Base-by-base conservation (phyloP, 2,797 vertebrate species). In the Cuculus canorus region DNA sequence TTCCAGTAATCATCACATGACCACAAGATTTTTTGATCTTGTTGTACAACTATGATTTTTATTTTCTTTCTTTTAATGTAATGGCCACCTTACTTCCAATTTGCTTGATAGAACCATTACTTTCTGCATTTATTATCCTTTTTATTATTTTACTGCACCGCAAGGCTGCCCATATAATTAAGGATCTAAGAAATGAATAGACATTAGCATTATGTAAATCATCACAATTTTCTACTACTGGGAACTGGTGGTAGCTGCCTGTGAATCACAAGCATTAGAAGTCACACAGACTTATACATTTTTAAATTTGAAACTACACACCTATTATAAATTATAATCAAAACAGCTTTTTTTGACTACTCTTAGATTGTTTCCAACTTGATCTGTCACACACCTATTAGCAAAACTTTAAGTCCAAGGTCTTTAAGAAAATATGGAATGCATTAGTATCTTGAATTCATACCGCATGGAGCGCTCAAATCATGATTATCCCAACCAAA, bases 121-220 rank as follows among this genome's bases (percentile, higher is more conserved):
- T 83, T 91, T 28, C 80, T 92, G 56, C 52, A 69, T 90, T 94
- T 93, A 91, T 93, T 92, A 91, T 69, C 50, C n/a, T 83, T 86
- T 86, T 85, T 92, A 90, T 91, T 93, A 89, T 96, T 95, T 92
- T 85, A 92, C 79, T 65, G 82, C 52, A 72, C 54, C 85, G 95
- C 93, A 92, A 1, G 32, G 80, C 73, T 95, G 77, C 82, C 93
- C 92, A 95, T 21, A 45, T 83, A 92, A 96, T 96, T 86, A 94
- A 94, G 73, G 87, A 93, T 93, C 95, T 94, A 92, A 95, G 92
- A 95, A 96, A 95, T 94, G 92, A 94, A 83, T 86, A 92, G 79
- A 94, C 91, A 96, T 93, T 92, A 96, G 59, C 77, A 79, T 95
- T 90, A 93, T 84, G 89, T 82, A 94, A 91, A 94, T 94, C 82